Percentiles rank a stretch among this genome's conserved stretches.
Evolutionary conservation across 2,113 vertebrate genomes (phyloP).

Genomic region (Hemibagrus wyckioides): DNA sequence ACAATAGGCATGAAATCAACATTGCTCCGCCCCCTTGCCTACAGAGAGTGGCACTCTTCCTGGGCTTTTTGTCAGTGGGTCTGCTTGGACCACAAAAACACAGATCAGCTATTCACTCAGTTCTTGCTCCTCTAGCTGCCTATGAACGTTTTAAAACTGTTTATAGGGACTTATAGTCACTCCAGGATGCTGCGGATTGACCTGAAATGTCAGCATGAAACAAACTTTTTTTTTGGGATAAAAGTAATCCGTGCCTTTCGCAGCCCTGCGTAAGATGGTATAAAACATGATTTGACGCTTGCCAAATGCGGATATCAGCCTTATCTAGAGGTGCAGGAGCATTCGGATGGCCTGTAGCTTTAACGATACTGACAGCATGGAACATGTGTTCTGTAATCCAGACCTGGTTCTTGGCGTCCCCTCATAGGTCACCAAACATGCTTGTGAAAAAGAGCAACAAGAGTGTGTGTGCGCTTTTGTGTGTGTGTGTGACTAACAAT

Average conservation of each 20-base stretch:
- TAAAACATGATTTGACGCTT: constrained; percentile 52
- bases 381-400: constrained; percentile 50
- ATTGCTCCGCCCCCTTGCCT: constrained; percentile 67
- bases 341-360: constrained; percentile 45
- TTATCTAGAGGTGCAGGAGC: constrained; percentile 40
- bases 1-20: constrained; percentile 90
- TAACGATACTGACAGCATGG: constrained; percentile 49
- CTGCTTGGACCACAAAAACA: constrained; percentile 50
- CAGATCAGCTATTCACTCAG: constrained; percentile 13
- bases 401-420: constrained; percentile 34
- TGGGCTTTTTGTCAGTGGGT: constrained; percentile 79
- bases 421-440: constrained; percentile 52
- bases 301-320: constrained; percentile 37
- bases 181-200: neutral
- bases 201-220: constrained; percentile 1
- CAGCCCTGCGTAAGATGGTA: constrained; percentile 18
- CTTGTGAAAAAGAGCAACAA: constrained; percentile 38
- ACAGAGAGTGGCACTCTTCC: constrained; percentile 78
- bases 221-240: neutral
- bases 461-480: constrained; percentile 43
- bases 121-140: neutral
- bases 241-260: constrained; percentile 36
- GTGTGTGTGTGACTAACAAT: constrained; percentile 63
- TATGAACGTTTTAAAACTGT: neutral
- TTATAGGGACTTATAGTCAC: neutral